Conservation (phyloP, 2,888 invertebrate species). For the Amaurobius ferox region DNA sequence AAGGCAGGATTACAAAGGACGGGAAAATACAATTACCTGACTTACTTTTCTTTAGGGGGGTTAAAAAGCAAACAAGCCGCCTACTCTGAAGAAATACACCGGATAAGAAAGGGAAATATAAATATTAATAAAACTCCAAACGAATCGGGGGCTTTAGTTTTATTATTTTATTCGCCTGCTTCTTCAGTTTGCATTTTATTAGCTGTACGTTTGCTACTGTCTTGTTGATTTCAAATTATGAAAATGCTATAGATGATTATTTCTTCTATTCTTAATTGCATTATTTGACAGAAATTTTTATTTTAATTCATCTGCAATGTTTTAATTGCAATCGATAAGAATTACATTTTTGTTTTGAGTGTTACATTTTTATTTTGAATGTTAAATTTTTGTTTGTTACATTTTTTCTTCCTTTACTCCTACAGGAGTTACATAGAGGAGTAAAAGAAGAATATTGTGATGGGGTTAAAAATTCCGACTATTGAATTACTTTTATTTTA, state of each 20-base stretch:
- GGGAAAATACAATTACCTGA: slow-evolving; percentile 62
- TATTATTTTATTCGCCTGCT: neutral
- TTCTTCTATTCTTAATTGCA: neutral
- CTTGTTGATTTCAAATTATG: neutral
- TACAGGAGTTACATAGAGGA: too few species aligned
- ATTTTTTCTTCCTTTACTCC: too few species aligned
- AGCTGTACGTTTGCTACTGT: neutral
- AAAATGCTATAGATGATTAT: neutral
- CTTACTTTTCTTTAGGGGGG: slow-evolving; percentile 35
- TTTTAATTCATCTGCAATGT: too few species aligned
- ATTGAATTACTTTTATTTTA: too few species aligned
- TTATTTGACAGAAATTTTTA: neutral
- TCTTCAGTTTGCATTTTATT: neutral
- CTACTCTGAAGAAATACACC: slow-evolving; percentile 5
- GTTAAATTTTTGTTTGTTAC: too few species aligned
- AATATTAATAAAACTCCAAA: slow-evolving; percentile 60
- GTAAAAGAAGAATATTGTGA: too few species aligned
- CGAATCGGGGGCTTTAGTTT: slow-evolving; percentile 2
- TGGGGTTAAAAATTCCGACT: too few species aligned
- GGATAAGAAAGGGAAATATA: slow-evolving; percentile 49
- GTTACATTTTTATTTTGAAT: too few species aligned
- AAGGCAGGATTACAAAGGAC: slow-evolving; percentile 42
- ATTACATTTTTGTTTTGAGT: too few species aligned
- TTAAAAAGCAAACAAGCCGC: slow-evolving; percentile 52
- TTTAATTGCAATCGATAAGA: too few species aligned